phyloP scores from a whole-genome alignment of 2,113 vertebrate species.

The Gavialis gangeticus region DNA sequence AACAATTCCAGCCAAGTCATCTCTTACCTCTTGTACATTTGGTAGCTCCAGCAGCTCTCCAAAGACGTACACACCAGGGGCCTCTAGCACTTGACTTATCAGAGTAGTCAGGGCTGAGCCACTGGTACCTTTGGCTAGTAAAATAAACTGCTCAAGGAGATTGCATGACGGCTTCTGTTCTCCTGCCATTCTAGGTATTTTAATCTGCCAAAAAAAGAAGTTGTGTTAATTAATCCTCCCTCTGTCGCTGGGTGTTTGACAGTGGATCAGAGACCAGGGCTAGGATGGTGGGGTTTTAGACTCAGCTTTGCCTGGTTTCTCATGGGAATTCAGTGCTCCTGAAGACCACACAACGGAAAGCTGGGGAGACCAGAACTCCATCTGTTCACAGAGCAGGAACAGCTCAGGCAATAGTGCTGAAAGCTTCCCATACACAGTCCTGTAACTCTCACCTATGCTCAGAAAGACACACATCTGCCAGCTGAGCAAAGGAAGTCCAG shows the following conservation, averaged over 20 bases:
- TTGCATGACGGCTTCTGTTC: slow-evolving; percentile 85
- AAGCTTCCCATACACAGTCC: neutral
- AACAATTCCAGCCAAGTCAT: neutral
- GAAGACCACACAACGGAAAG: neutral
- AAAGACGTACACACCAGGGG: slow-evolving; percentile 87
- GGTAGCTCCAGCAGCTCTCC: slow-evolving; percentile 86
- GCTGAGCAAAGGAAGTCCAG: neutral
- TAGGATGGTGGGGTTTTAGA: neutral
- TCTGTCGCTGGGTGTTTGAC: neutral
- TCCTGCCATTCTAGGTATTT: slow-evolving; percentile 85
- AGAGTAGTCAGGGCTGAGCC: slow-evolving; percentile 85
- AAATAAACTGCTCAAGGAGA: slow-evolving; percentile 87
- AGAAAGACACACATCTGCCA: neutral
- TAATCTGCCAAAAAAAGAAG: slow-evolving; percentile 73
- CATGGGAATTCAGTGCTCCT: neutral
- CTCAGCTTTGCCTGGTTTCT: neutral
- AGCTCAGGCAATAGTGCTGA: neutral
- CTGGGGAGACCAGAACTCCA: neutral
- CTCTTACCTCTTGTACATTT: slow-evolving; percentile 86
- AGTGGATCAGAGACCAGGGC: neutral
- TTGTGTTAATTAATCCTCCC: neutral
- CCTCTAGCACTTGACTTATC: slow-evolving; percentile 87
- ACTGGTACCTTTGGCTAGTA: slow-evolving; percentile 85
- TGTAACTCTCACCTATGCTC: neutral
- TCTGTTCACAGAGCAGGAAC: neutral